Percentiles rank a stretch among this genome's conserved stretches.
phyloP scores from a whole-genome alignment of 2,888 invertebrate species.

The Amblyjoppa fuscipennis region DNA sequence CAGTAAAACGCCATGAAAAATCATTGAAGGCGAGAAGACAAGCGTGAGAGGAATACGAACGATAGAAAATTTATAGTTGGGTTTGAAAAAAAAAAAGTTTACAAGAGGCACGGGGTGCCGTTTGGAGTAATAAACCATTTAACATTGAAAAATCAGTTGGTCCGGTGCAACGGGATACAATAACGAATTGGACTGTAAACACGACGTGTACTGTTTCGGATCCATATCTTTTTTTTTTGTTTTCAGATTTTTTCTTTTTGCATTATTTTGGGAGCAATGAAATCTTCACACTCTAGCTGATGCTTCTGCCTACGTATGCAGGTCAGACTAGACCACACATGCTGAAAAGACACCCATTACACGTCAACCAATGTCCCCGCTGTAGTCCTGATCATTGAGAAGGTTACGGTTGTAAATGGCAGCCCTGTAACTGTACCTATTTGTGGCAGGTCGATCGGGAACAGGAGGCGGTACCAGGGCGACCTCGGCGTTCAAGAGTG shows the following conservation, averaged over 20 bases:
- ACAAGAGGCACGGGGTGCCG: constrained; percentile 4
- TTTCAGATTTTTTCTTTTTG: constrained; percentile 25
- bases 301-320: constrained; percentile 76
- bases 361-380: constrained; percentile 91
- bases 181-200: constrained; percentile 27
- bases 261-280: constrained; percentile 51
- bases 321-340: constrained; percentile 89
- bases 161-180: constrained; percentile 19
- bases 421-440: constrained; percentile 91
- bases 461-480: constrained; percentile 87
- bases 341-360: constrained; percentile 93
- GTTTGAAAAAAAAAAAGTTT: background rate
- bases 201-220: constrained; percentile 35
- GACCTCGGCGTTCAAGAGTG: constrained; percentile 81
- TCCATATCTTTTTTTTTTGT: constrained; percentile 45
- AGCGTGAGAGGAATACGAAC: constrained; percentile 13
- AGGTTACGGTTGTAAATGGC: constrained; percentile 89
- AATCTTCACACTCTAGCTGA: constrained; percentile 71
- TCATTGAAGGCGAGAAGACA: constrained; percentile 15
- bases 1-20: background rate
- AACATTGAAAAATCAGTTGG: constrained; percentile 34
- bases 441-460: constrained; percentile 87
- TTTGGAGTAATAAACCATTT: constrained; percentile 21
- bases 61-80: constrained; percentile 28
- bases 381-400: constrained; percentile 86